Evolutionary conservation across 2,113 vertebrate species (phyloP), one percentile per base, ranked within the genome.

Genomic region (Coryphaenoides rupestris): DNA sequence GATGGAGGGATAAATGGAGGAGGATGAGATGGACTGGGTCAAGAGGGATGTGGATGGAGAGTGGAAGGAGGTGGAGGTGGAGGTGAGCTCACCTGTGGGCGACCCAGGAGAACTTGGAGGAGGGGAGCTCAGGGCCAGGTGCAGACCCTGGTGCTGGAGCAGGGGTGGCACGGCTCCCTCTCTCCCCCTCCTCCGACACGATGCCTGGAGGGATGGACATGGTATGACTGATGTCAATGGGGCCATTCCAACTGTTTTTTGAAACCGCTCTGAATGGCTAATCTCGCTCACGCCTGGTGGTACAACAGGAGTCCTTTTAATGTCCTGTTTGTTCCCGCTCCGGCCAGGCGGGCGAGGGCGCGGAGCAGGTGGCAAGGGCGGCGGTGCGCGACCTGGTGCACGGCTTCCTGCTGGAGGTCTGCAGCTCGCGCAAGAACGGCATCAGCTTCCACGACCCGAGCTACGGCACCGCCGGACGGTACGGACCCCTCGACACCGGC

Each of bases 31-130:
- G n/a, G n/a, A n/a, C n/a, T n/a, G n/a, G n/a, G n/a, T n/a, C n/a
- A n/a, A n/a, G n/a, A n/a, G n/a, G n/a, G n/a, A n/a, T n/a, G n/a
- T n/a, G n/a, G n/a, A n/a, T 1, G 9, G 13, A 12, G 33, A 40
- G 33, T 40, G 33, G 9, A 40, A 13, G 33, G 33, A 40, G 33
- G 33, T 40, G 13, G 9, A 40, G 24, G 3, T 26, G 24, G 24
- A 26, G 6, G 24, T n/a, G 24, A 26, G 24, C 54, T 84, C 66
- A 99, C 97, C 94, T 98, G 95, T 19, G 93, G 72, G 66, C 86
- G 93, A 98, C 92, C 95, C 97, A 99, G 15, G 93, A 80, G 84
- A 99, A 98, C 80, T 95, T 99, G 90, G 86, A 95, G 19, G 94
- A 89, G 1, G 97, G 97, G 59, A 98, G 89, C 5, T 96, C 59